Conservation (phyloP, 1,140 invertebrate species). For the Dendrolimus kikuchii region DNA sequence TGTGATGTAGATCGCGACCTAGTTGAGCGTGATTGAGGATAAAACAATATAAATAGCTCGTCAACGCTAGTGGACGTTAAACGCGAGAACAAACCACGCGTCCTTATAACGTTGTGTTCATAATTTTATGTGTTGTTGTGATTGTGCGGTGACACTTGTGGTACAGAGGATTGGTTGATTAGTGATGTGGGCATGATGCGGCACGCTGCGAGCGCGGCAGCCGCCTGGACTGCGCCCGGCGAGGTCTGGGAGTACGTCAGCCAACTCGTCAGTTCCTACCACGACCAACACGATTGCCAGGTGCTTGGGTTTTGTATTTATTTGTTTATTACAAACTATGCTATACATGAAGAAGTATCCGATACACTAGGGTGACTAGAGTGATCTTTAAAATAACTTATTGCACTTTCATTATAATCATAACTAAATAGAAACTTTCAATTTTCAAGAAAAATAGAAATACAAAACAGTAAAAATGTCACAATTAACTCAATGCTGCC, state of each 20-base stretch:
- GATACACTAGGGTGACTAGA: no score
- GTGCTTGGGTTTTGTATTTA: conserved; percentile 16
- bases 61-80: conserved; percentile 49
- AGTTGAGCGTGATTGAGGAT: conserved; percentile 67
- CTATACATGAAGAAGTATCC: no score
- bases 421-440: no score
- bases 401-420: no score
- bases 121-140: no score
- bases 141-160: no score
- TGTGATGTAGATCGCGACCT: conserved; percentile 65
- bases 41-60: conserved; percentile 70
- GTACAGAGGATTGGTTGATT: no score
- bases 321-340: no score
- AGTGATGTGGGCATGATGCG: conserved; percentile 61
- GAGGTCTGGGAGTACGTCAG: conserved; percentile 68
- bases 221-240: conserved; percentile 60
- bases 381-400: no score
- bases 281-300: conserved; percentile 64
- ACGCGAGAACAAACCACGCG: conserved; percentile 23
- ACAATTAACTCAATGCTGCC: no score
- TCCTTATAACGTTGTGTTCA: neutral
- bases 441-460: no score
- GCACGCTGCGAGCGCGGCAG: conserved; percentile 43
- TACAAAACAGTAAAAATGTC: no score
- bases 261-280: conserved; percentile 64